Evolutionary conservation across 2,113 vertebrate species (phyloP).

Genomic region (Promerops cafer): DNA sequence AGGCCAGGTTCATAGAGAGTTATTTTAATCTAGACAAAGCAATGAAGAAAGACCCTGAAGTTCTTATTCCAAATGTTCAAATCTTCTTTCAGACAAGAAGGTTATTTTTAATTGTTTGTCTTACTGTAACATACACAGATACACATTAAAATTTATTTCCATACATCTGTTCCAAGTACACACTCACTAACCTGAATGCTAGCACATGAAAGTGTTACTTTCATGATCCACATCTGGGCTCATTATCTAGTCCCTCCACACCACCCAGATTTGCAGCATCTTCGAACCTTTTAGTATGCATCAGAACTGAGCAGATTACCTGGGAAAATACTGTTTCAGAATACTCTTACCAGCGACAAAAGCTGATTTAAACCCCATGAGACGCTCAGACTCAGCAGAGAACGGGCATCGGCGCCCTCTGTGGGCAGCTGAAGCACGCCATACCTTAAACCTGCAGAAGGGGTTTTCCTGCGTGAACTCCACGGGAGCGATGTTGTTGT

Average conservation of each 20-base stretch:
- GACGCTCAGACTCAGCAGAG: neutral
- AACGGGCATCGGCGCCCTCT: neutral
- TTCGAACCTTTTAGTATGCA: neutral
- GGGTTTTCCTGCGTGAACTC: slow-evolving; percentile 96
- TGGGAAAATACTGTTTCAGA: neutral
- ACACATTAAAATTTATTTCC: neutral
- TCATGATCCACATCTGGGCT: neutral
- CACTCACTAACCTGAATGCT: neutral
- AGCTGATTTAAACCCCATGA: neutral
- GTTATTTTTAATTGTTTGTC: neutral
- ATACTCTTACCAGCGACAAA: neutral
- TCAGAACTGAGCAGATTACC: neutral
- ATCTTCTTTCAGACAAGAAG: neutral
- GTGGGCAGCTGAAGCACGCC: neutral
- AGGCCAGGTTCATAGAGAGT: neutral
- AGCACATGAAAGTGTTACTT: neutral
- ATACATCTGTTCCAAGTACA: neutral
- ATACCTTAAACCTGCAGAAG: slow-evolving; percentile 97
- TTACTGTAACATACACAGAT: neutral
- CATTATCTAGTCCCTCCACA: neutral
- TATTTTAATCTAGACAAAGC: neutral
- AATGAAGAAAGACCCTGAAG: neutral
- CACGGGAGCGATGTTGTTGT: slow-evolving; percentile 86
- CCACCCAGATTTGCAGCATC: neutral
- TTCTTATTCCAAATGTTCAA: neutral